Evolutionary conservation across 2,888 invertebrate species (phyloP).

Genomic region (Papilio protenor): DNA sequence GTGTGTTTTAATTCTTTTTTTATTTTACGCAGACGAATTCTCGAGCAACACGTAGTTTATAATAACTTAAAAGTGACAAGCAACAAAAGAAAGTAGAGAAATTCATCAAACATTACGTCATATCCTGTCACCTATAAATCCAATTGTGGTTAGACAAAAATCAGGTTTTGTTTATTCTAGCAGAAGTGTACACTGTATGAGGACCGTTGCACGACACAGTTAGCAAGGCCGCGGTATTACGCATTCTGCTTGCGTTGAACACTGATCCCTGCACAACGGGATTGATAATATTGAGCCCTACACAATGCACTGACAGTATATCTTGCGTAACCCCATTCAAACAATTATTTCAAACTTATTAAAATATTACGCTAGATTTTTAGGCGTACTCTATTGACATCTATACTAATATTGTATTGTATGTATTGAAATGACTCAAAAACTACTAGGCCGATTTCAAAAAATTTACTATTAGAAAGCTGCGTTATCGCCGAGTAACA

Average conservation of each 20-base stretch:
- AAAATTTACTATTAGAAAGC: too few species aligned
- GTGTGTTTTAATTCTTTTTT: too few species aligned
- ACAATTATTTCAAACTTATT: too few species aligned
- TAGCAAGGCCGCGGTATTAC: conserved; percentile 53
- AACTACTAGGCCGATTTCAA: too few species aligned
- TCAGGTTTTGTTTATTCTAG: conserved; percentile 48
- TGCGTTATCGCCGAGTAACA: too few species aligned
- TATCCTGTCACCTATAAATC: conserved; percentile 18
- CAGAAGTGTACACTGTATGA: conserved; percentile 41
- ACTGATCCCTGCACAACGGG: conserved; percentile 43
- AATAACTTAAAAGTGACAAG: neutral
- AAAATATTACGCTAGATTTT: too few species aligned
- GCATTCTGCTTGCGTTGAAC: conserved; percentile 51
- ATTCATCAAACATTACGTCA: conserved; percentile 14
- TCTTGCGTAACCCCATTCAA: conserved; percentile 8
- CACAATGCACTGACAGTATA: neutral
- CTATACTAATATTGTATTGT: too few species aligned
- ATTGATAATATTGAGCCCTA: conserved; percentile 9
- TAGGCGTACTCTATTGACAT: too few species aligned
- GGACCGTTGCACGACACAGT: conserved; percentile 54
- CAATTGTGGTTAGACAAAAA: conserved; percentile 30
- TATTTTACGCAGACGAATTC: too few species aligned
- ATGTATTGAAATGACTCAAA: too few species aligned
- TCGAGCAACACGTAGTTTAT: too few species aligned
- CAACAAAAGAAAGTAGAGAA: conserved; percentile 10